Evolutionary conservation across 1,140 invertebrate genomes (phyloP).

Genomic region (Trichomalopsis sarcophagae): DNA sequence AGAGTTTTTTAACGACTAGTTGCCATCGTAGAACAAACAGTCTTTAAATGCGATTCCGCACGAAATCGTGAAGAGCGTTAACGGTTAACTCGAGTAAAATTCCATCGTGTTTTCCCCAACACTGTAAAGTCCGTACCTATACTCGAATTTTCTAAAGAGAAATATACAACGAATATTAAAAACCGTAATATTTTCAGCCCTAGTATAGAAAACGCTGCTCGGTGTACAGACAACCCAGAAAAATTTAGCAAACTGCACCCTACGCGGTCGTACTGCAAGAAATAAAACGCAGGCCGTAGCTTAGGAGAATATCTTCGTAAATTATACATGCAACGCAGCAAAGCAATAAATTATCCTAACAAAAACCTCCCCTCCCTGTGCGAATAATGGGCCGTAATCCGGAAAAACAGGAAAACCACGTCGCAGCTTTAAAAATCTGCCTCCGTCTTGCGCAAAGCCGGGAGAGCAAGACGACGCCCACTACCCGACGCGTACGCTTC

Average conservation of each 20-base stretch:
- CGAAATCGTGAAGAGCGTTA: too few relatives aligned
- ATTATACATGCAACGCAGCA: neutral
- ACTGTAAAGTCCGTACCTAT: too few relatives aligned
- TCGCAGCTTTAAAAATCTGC: neutral
- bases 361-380: neutral
- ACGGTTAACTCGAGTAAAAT: too few relatives aligned
- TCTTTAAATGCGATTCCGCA: too few relatives aligned
- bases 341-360: neutral
- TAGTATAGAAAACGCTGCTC: too few relatives aligned
- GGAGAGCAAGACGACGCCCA: neutral
- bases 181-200: too few relatives aligned
- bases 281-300: neutral
- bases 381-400: neutral
- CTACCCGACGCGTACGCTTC: neutral
- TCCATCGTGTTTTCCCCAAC: too few relatives aligned
- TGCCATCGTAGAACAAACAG: too few relatives aligned
- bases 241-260: too few relatives aligned
- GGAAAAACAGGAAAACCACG: neutral
- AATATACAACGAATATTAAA: too few relatives aligned
- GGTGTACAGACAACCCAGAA: too few relatives aligned
- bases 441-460: conserved; percentile 36
- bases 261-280: neutral
- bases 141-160: neutral
- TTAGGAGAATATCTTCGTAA: neutral
- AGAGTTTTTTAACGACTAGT: too few relatives aligned